Percentiles rank a stretch among this genome's conserved stretches.
phyloP scores from a whole-genome alignment of 2,113 vertebrate genomes.

The Solenodon paradoxus region DNA sequence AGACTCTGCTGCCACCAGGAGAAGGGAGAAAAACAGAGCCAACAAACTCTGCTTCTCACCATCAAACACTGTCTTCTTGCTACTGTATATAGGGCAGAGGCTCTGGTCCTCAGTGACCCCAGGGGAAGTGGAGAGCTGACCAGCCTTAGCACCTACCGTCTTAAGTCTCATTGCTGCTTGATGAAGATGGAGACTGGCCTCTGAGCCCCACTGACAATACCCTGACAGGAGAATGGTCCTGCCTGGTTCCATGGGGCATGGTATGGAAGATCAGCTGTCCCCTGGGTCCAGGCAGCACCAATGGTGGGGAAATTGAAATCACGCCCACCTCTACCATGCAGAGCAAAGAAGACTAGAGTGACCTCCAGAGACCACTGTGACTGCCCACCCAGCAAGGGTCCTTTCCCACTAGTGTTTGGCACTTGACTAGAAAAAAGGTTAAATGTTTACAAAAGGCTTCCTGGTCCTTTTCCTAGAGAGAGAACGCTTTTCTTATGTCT shows the following conservation, averaged over 20 bases:
- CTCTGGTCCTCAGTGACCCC: neutral
- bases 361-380: neutral
- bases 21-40: neutral
- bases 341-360: neutral
- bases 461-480: neutral
- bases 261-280: neutral
- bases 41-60: neutral
- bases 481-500: neutral
- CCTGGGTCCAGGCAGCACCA: neutral
- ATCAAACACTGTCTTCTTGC: neutral
- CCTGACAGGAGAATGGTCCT: neutral
- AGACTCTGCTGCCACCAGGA: neutral
- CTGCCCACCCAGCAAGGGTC: neutral
- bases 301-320: fast-evolving
- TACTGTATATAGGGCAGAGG: neutral
- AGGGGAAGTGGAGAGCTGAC: neutral
- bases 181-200: neutral
- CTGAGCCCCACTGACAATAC: neutral
- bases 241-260: neutral
- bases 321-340: neutral
- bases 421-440: neutral
- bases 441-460: neutral
- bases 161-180: neutral
- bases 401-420: neutral
- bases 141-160: neutral